Evolutionary conservation across 2,797 vertebrate genomes (phyloP), one percentile per base, ranked within the genome.

Genomic region (Chelon labrosus): DNA sequence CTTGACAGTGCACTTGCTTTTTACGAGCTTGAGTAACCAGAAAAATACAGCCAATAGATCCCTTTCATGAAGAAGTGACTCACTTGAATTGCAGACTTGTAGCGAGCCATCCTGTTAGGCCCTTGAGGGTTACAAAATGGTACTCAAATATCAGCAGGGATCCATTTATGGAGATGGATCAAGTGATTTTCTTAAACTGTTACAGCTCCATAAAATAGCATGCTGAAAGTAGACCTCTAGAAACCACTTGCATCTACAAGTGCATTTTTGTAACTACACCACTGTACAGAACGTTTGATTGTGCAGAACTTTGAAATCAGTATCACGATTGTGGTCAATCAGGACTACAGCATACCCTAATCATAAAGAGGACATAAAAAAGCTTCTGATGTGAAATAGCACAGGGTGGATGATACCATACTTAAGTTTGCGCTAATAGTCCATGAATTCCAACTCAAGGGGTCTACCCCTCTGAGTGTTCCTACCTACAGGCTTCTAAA

Each of bases 401-500:
- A 3, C 19, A 1, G 13, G 13, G 11, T 19, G 3, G 25, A 70
- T 60, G 10, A 10, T 16, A 41, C 38, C 1, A 3, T 22, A 22
- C 10, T 25, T 9, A 46, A 3, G 6, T 27, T 22, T 12, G 37
- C 62, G 41, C 35, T 37, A 59, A 54, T 14, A 54, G 38, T 58
- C 10, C 10, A 7, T 67, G 9, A 63, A 50, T 44, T 69, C 12
- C 74, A 77, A 59, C 42, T 10, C 9, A 56, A 2, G 16, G 55
- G 5, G 19, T 35, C 12, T 22, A 35, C 22, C 16, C 39, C 22
- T 44, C 5, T 22, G 31, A 27, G 31, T 49, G 25, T 19, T 75
- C 20, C 71, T 70, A 3, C 64, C 59, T 12, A 35, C 44, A 66
- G 50, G 6, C 17, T 70, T 59, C 57, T 27, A 53, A 67, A 67